Conservation (phyloP, 2,888 invertebrate genomes). For the Rotaria magnacalcarata region DNA sequence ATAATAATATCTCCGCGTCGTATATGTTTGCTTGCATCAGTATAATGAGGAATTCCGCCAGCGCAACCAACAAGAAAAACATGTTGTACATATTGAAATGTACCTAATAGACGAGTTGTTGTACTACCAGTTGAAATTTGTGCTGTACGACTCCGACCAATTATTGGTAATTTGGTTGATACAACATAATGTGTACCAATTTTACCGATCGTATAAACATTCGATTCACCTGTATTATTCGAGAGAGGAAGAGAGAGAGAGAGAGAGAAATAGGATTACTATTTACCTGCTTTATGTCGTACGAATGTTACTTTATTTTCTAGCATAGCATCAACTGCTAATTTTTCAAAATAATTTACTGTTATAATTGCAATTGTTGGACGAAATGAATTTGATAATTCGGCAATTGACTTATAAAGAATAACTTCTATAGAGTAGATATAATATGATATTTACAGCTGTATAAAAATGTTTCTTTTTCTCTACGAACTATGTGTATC, state of each 20-base stretch:
- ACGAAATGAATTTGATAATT: slow-evolving; percentile 40
- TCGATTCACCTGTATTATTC: slow-evolving; percentile 77
- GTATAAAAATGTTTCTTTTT: too few species aligned
- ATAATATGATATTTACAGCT: neutral
- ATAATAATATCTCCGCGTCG: slow-evolving; percentile 67
- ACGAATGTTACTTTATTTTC: slow-evolving; percentile 59
- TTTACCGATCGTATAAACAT: slow-evolving; percentile 91
- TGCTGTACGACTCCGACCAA: slow-evolving; percentile 65
- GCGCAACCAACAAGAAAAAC: slow-evolving; percentile 92
- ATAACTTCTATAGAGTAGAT: slow-evolving; percentile 52
- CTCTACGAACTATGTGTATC: slow-evolving; percentile 39
- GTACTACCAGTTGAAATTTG: slow-evolving; percentile 58
- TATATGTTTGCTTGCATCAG: slow-evolving; percentile 85
- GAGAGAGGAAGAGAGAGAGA: too few species aligned
- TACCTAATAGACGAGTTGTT: slow-evolving; percentile 65
- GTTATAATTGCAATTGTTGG: slow-evolving; percentile 60
- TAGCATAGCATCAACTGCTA: slow-evolving; percentile 61
- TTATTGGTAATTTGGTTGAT: slow-evolving; percentile 89
- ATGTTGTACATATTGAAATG: slow-evolving; percentile 85
- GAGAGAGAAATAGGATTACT: too few species aligned
- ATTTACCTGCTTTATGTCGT: slow-evolving; percentile 55
- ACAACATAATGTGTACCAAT: slow-evolving; percentile 91
- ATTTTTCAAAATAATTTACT: slow-evolving; percentile 59
- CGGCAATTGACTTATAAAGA: slow-evolving; percentile 48
- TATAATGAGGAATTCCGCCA: slow-evolving; percentile 92